These are phyloP conservation scores for Oxyruncus cristatus DNA, from an alignment of 2,113 vertebrate genomes.

Conservation along the genomic window DNA sequence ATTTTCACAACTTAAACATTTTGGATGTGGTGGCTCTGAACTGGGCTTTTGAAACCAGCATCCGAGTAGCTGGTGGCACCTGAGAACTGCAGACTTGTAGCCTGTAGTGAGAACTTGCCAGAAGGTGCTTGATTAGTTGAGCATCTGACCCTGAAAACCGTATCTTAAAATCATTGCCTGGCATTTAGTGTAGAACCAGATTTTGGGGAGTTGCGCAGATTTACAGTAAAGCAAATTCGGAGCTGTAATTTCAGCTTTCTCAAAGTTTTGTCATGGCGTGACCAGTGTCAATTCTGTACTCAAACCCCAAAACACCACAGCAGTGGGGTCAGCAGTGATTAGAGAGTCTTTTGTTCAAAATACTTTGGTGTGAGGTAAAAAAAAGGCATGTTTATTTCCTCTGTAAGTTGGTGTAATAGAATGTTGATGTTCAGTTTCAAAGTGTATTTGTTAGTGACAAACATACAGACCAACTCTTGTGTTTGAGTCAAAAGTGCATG, in stretches of 20 bases:
- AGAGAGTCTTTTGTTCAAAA: background rate
- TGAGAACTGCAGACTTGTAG: background rate
- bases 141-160: background rate
- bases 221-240: background rate
- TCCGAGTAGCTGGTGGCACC: no score
- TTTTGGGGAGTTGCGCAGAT: background rate
- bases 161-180: fast-evolving
- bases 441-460: background rate
- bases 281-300: background rate
- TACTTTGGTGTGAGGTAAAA: background rate
- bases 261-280: fast-evolving
- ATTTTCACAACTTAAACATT: fast-evolving
- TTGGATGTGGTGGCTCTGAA: background rate
- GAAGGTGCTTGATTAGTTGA: background rate
- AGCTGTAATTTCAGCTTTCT: background rate
- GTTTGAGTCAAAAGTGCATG: background rate
- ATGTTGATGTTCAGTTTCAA: fast-evolving
- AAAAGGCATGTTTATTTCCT: background rate
- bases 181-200: background rate
- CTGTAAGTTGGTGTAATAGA: background rate
- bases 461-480: background rate
- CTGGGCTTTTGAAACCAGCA: background rate
- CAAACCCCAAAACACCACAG: background rate
- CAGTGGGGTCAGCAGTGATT: background rate
- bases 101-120: background rate